Evolutionary conservation across 2,888 invertebrate species (phyloP).

Genomic region (Nysson spinosus): DNA sequence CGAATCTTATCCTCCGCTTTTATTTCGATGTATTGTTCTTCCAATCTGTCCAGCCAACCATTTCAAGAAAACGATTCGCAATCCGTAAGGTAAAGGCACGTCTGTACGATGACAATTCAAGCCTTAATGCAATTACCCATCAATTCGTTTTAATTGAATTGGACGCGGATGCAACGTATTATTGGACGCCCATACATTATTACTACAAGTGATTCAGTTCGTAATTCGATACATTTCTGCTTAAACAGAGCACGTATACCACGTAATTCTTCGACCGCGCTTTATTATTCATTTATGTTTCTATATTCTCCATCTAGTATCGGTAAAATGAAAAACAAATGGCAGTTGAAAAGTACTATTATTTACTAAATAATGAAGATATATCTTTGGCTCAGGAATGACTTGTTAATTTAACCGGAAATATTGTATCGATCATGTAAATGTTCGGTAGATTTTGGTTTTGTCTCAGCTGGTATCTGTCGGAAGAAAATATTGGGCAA

Average conservation of each 20-base stretch:
- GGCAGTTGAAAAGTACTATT: no score
- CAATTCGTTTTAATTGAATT: constrained; percentile 43
- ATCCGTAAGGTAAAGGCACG: constrained; percentile 20
- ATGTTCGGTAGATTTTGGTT: background rate
- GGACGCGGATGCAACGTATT: constrained; percentile 25
- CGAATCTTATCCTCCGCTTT: constrained; percentile 42
- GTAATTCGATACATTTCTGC: constrained; percentile 3
- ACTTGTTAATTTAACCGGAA: background rate
- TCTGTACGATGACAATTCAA: constrained; percentile 39
- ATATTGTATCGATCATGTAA: background rate
- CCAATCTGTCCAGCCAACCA: constrained; percentile 38
- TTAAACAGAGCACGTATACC: background rate
- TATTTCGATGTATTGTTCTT: constrained; percentile 46
- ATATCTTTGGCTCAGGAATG: background rate
- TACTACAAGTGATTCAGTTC: constrained; percentile 5
- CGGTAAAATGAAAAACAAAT: no score
- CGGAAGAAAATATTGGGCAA: background rate
- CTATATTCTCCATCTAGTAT: no score
- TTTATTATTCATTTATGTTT: background rate
- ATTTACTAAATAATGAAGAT: no score
- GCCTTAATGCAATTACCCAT: constrained; percentile 49
- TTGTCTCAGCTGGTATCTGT: background rate
- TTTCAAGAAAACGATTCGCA: constrained; percentile 38
- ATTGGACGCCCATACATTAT: constrained; percentile 15
- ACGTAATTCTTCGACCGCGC: background rate